Conservation (phyloP, 2,888 invertebrate genomes). For the Platypus cylindrus region DNA sequence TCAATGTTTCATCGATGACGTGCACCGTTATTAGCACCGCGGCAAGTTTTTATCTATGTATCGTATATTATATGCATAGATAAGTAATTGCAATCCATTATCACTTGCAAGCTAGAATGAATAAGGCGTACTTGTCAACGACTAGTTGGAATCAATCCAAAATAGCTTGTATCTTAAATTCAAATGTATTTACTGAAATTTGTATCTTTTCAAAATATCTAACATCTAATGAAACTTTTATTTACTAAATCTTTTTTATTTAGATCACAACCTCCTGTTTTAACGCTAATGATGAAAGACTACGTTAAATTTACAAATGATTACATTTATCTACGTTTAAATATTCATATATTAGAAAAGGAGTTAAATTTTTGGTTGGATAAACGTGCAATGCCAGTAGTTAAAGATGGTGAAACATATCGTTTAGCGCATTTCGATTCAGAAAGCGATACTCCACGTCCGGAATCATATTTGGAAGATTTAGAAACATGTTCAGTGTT, state of each 20-base stretch:
- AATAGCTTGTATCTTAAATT: too few relatives aligned
- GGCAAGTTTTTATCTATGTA: too few relatives aligned
- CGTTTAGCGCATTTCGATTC: slow-evolving; percentile 48
- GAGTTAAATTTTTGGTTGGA: slow-evolving; percentile 56
- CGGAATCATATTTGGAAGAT: slow-evolving; percentile 63
- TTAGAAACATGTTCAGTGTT: slow-evolving; percentile 34
- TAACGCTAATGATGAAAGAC: slow-evolving; percentile 55
- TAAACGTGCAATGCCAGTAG: slow-evolving; percentile 39
- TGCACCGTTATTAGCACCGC: too few relatives aligned
- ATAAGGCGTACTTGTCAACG: too few relatives aligned
- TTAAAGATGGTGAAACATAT: slow-evolving; percentile 39
- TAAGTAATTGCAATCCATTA: too few relatives aligned
- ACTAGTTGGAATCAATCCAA: too few relatives aligned
- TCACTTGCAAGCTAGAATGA: not conserved
- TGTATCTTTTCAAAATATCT: too few relatives aligned
- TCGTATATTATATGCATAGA: too few relatives aligned
- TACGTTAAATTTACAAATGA: slow-evolving; percentile 44
- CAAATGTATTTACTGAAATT: too few relatives aligned
- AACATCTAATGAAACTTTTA: too few relatives aligned
- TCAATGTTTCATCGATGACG: too few relatives aligned
- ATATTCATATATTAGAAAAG: slow-evolving; percentile 45
- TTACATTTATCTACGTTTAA: slow-evolving; percentile 44
- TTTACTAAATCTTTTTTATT: not conserved
- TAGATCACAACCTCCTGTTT: slow-evolving; percentile 57
- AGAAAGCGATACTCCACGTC: slow-evolving; percentile 52